Evolutionary conservation across 2,888 invertebrate species (phyloP).

Genomic region (Melanophora roralis): DNA sequence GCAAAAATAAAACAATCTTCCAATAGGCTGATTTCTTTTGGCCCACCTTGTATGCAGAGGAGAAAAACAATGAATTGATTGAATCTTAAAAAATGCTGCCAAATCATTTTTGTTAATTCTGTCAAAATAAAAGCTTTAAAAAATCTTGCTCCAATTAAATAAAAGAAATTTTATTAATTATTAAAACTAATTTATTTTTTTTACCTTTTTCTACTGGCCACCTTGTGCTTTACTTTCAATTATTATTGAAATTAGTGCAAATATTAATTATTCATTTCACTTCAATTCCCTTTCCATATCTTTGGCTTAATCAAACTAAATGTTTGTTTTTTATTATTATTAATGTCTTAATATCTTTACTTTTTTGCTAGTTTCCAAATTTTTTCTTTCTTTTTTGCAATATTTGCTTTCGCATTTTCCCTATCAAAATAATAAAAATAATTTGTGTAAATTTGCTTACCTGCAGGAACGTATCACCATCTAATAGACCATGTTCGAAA

Average conservation of each 20-base stretch:
- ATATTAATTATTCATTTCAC: slow-evolving; percentile 10
- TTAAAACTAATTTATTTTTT: too few species aligned
- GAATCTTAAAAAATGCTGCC: too few species aligned
- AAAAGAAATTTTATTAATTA: too few species aligned
- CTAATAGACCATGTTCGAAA: slow-evolving; percentile 92
- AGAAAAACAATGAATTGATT: too few species aligned
- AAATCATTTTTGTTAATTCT: too few species aligned
- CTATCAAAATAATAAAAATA: background rate
- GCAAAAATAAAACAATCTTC: too few species aligned
- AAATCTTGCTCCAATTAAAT: too few species aligned
- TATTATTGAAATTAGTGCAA: background rate
- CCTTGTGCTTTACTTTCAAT: too few species aligned
- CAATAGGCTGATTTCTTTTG: too few species aligned
- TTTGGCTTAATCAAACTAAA: slow-evolving; percentile 14
- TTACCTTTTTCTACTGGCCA: too few species aligned
- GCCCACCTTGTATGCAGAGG: too few species aligned
- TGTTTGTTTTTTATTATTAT: background rate
- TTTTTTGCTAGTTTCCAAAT: background rate
- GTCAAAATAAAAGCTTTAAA: too few species aligned
- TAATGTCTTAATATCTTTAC: background rate
- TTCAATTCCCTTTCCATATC: background rate
- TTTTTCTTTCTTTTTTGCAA: background rate
- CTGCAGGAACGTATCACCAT: slow-evolving; percentile 97
- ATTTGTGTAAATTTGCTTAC: slow-evolving; percentile 78
- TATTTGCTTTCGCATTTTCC: background rate